Percentiles rank a stretch among this genome's conserved stretches.
Evolutionary conservation across 2,797 vertebrate genomes (phyloP).

Genomic region (Fringilla coelebs): DNA sequence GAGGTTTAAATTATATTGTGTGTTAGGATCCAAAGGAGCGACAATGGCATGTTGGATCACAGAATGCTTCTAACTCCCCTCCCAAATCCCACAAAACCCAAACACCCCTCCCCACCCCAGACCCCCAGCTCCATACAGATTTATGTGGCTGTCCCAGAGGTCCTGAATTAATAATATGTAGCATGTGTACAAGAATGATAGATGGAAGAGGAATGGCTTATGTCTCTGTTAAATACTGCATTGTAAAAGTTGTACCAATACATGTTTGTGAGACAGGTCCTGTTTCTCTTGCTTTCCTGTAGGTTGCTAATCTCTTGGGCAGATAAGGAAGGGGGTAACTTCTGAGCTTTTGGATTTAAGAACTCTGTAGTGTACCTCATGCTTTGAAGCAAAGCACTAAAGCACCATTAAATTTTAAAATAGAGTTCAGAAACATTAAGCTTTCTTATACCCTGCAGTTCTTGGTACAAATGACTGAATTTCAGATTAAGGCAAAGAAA

Average conservation of each 20-base stretch:
- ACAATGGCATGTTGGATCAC: background rate
- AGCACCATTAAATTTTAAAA: slow-evolving; percentile 18
- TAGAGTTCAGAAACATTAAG: background rate
- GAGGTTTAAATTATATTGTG: background rate
- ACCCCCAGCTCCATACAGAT: background rate
- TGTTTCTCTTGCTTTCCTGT: slow-evolving; percentile 24
- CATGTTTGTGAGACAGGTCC: background rate
- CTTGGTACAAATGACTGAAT: background rate
- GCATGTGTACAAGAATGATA: slow-evolving; percentile 34
- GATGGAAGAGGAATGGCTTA: slow-evolving; percentile 48
- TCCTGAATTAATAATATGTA: slow-evolving; percentile 42
- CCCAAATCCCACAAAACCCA: background rate
- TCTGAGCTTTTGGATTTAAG: slow-evolving; percentile 4
- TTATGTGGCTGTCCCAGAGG: slow-evolving; percentile 51
- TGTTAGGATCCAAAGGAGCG: background rate
- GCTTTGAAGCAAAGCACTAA: background rate
- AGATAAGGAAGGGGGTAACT: background rate
- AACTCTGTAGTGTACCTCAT: background rate
- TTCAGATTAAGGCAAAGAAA: background rate
- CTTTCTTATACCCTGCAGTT: background rate
- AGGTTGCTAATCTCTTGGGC: background rate
- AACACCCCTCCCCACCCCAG: background rate
- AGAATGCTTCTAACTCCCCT: background rate
- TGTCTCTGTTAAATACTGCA: slow-evolving; percentile 35
- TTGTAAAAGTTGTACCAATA: slow-evolving; percentile 24